Evolutionary conservation across 2,113 vertebrate species (phyloP).

Genomic region (Manacus vitellinus): DNA sequence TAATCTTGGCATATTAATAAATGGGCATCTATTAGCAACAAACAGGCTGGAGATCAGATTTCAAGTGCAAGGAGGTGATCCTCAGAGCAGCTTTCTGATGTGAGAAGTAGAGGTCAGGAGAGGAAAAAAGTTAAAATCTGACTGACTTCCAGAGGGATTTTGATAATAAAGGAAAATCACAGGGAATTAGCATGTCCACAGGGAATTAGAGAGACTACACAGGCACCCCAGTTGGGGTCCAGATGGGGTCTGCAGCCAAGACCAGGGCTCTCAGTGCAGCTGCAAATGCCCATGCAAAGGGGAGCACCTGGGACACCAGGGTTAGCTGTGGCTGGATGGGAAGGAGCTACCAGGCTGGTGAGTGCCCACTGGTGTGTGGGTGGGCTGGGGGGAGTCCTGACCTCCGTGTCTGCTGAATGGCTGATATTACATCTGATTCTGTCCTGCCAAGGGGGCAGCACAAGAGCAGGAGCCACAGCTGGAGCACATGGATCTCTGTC

Average conservation of each 20-base stretch:
- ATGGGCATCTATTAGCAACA: neutral
- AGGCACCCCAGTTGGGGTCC: rapidly evolving
- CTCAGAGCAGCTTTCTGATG: neutral
- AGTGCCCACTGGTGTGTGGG: neutral
- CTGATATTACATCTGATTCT: neutral
- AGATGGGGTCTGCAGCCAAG: neutral
- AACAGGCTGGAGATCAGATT: neutral
- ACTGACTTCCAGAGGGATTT: neutral
- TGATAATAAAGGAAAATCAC: neutral
- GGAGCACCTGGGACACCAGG: neutral
- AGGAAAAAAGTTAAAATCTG: neutral
- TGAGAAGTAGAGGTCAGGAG: neutral
- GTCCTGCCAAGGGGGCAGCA: rapidly evolving
- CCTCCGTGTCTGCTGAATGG: neutral
- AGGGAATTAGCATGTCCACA: neutral
- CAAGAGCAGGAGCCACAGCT: neutral
- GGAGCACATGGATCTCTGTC: neutral
- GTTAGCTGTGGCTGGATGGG: neutral
- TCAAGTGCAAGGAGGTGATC: neutral
- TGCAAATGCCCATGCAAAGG: neutral
- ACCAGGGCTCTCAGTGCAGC: neutral
- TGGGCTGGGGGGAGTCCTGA: neutral
- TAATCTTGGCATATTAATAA: constrained; percentile 29
- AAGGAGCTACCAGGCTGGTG: neutral
- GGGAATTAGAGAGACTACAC: neutral